A percentile compares a stretch with the other conserved stretches of the same genome.
Conservation (phyloP, 2,797 vertebrate species). For the Falco concolor region DNA sequence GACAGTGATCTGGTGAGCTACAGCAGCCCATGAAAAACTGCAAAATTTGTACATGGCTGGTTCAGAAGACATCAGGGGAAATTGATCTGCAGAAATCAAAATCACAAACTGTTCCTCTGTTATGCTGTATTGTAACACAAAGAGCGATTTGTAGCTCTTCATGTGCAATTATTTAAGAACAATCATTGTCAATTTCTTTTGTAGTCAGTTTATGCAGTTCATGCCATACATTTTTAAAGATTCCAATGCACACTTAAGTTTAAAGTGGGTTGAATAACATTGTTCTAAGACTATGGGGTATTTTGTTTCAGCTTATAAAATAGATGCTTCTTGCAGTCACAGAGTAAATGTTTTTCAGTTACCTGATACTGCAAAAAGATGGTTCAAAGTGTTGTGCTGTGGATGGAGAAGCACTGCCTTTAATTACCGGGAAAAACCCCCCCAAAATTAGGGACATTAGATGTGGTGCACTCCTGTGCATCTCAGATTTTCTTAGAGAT, state of each 20-base stretch:
- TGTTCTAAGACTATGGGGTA: background rate
- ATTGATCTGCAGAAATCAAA: background rate
- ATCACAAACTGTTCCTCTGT: background rate
- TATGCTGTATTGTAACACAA: background rate
- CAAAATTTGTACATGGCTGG: background rate
- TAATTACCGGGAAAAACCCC: background rate
- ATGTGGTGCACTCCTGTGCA: background rate
- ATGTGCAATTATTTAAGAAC: background rate
- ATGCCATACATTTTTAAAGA: background rate
- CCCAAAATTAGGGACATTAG: background rate
- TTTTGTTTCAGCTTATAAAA: background rate
- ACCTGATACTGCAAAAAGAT: background rate
- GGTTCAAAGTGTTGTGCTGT: background rate
- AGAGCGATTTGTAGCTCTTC: background rate
- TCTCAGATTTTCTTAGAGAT: background rate
- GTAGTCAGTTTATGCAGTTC: background rate
- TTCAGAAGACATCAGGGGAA: background rate
- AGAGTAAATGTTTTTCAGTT: background rate
- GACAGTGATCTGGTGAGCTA: background rate
- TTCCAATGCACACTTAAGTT: background rate
- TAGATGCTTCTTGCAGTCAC: background rate
- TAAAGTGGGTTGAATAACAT: background rate
- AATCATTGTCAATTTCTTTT: background rate
- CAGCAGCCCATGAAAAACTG: accelerated
- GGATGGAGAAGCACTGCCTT: background rate